These are phyloP conservation scores for Ceratoteleas bidentatus DNA, from an alignment of 1,140 invertebrate species.

Conservation along the genomic window DNA sequence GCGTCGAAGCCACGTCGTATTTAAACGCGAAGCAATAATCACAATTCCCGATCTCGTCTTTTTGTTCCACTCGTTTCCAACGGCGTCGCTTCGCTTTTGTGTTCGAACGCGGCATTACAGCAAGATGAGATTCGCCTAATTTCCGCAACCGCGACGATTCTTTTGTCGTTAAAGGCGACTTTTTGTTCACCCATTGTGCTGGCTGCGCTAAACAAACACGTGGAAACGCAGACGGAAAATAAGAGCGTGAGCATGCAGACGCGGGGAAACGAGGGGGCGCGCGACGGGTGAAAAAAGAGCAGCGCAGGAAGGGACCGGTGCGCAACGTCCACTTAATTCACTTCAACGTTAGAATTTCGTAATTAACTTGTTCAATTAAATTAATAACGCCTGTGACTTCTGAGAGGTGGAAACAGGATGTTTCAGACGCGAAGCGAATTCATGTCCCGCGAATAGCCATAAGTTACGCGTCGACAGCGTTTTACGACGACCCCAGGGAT, in stretches of 20 bases:
- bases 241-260: too few species aligned
- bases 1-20: constrained; percentile 27
- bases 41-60: constrained; percentile 47
- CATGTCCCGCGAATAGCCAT: constrained; percentile 29
- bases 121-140: constrained; percentile 58
- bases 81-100: constrained; percentile 34
- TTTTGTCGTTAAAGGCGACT: constrained; percentile 45
- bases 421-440: constrained; percentile 13
- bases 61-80: constrained; percentile 33
- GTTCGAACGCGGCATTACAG: constrained; percentile 26
- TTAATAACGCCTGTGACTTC: constrained; percentile 22
- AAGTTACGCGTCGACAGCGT: constrained; percentile 36
- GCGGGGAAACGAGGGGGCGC: too few species aligned
- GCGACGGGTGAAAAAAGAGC: too few species aligned
- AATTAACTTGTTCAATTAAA: constrained; percentile 44
- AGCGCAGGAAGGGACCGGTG: neutral
- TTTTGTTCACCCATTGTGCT: constrained; percentile 34
- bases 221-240: constrained; percentile 17
- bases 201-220: constrained; percentile 33
- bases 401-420: constrained; percentile 1
- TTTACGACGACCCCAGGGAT: constrained; percentile 29
- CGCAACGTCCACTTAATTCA: constrained; percentile 31
- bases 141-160: constrained; percentile 50
- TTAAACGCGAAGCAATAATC: constrained; percentile 30
- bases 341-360: constrained; percentile 8